These are phyloP conservation scores for Oreochromis spilurus DNA, from an alignment of 2,113 vertebrate species.

Conservation along the genomic window DNA sequence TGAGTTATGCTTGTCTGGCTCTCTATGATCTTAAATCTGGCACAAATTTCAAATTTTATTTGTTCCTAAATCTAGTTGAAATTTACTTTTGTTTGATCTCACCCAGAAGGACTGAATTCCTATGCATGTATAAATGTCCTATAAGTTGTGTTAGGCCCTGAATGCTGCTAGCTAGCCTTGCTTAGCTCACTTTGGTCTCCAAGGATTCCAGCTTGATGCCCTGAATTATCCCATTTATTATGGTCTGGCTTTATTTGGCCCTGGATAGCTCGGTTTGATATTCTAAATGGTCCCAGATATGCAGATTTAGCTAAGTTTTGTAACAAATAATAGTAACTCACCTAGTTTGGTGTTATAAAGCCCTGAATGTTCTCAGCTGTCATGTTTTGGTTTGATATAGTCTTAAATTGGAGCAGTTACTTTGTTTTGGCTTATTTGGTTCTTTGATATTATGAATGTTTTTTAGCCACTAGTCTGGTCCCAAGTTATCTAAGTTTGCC, in stretches of 20 bases:
- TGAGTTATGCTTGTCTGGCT: neutral
- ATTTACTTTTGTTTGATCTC: neutral
- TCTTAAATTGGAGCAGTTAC: neutral
- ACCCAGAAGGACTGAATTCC: neutral
- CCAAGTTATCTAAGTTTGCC: neutral
- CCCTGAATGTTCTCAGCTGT: neutral
- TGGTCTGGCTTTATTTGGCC: neutral
- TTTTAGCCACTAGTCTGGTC: neutral
- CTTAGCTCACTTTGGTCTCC: neutral
- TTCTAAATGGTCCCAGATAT: neutral
- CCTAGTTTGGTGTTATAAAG: neutral
- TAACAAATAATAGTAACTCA: neutral
- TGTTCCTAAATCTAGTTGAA: neutral
- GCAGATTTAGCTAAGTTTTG: neutral
- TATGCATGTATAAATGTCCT: neutral
- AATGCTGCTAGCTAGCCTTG: neutral
- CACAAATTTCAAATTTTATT: neutral
- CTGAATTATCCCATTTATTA: neutral
- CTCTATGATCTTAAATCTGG: neutral
- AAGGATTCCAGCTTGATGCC: neutral
- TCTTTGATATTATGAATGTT: neutral
- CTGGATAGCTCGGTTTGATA: neutral
- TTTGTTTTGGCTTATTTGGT: neutral
- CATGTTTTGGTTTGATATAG: neutral
- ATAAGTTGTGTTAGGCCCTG: neutral